Percentiles rank a stretch among this genome's conserved stretches.
Conservation (phyloP, 1,140 invertebrate species). For the Meloidogyne floridensis region DNA sequence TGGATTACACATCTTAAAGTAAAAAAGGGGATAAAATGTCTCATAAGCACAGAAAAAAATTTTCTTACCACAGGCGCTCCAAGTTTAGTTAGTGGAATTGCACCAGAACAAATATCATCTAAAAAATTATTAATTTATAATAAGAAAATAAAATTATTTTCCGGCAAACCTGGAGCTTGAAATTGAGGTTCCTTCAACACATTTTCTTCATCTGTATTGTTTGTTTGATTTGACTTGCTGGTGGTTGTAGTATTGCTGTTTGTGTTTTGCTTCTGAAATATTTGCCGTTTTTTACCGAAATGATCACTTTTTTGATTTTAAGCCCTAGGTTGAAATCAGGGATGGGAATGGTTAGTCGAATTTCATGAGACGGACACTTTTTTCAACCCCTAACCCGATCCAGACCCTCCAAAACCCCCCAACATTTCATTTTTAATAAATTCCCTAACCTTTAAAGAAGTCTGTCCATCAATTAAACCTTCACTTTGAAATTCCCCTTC, state of each 20-base stretch:
- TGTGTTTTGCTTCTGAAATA: too few species aligned
- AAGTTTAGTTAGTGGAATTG: conserved; percentile 61
- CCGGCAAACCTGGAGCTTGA: conserved; percentile 60
- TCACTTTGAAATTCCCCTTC: not conserved
- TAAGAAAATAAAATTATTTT: not conserved
- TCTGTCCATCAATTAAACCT: conserved; percentile 5
- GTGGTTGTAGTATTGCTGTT: not conserved
- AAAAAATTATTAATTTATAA: not conserved
- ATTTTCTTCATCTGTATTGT: conserved; percentile 32
- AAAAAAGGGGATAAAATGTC: not conserved
- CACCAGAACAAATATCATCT: conserved; percentile 63
- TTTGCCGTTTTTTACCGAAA: too few species aligned
- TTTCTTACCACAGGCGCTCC: conserved; percentile 54
- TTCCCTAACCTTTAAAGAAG: not conserved
- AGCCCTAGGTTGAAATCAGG: too few species aligned
- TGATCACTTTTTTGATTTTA: too few species aligned
- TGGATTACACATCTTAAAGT: conserved; percentile 54
- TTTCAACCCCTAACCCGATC: too few species aligned
- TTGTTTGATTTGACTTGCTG: not conserved
- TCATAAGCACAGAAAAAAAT: not conserved
- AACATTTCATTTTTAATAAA: too few species aligned
- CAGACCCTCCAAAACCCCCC: too few species aligned
- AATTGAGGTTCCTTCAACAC: conserved; percentile 57
- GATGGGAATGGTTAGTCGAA: too few species aligned
- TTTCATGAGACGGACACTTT: too few species aligned